These are phyloP conservation scores for Venturia canescens DNA, from an alignment of 1,140 invertebrate genomes.

Conservation along the genomic window DNA sequence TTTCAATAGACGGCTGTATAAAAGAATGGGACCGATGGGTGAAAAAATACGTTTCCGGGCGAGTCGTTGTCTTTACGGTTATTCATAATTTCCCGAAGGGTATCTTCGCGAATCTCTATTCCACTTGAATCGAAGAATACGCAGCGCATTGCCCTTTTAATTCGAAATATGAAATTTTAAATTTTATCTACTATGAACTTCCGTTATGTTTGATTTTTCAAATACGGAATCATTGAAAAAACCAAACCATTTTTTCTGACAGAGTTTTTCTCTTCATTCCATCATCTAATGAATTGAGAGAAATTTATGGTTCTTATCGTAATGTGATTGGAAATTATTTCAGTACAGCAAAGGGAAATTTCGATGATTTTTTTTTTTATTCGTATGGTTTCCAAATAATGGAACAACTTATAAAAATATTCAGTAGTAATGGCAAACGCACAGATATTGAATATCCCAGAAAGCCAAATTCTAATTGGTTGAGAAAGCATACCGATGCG, in stretches of 20 bases:
- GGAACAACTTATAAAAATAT: too few relatives aligned
- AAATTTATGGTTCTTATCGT: too few relatives aligned
- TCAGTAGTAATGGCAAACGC: too few relatives aligned
- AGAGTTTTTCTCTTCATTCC: too few relatives aligned
- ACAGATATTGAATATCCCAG: too few relatives aligned
- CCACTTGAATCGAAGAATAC: background rate
- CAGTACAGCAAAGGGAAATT: too few relatives aligned
- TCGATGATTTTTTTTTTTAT: too few relatives aligned
- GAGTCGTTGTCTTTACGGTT: background rate
- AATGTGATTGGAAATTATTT: too few relatives aligned
- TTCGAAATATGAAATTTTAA: background rate
- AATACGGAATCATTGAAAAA: background rate
- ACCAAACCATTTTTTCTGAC: too few relatives aligned
- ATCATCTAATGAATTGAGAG: too few relatives aligned
- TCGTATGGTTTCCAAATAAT: too few relatives aligned
- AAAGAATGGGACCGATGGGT: background rate
- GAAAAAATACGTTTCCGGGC: background rate
- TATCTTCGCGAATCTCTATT: background rate
- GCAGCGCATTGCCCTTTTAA: background rate
- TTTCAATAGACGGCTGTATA: background rate
- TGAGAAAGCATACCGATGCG: background rate
- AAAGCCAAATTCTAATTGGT: background rate
- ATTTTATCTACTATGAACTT: background rate
- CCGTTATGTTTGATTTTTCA: background rate
- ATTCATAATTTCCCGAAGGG: conserved; percentile 5